Base-by-base conservation (phyloP, 2,888 invertebrate species). In the Oscheius sp. region DNA sequence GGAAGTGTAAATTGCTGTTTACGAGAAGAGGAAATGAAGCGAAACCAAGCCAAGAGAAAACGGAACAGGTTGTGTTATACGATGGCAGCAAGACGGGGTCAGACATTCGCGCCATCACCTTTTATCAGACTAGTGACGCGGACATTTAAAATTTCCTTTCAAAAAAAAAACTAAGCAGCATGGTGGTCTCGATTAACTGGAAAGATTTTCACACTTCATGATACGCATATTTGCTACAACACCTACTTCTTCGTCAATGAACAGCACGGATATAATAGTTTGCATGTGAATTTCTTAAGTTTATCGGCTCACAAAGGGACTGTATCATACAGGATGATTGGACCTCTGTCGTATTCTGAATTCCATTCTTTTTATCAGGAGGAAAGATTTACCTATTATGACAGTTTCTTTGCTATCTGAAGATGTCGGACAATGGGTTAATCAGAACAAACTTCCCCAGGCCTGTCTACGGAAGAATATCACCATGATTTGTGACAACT, bases 61-160 rank as follows among this genome's bases (percentile, higher is more conserved):
- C 32, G 37, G 60, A 63, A 63, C 63, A 63, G 63, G 63, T 63
- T 63, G 29, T 47, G 50, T 7, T 2, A 32, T 33, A 60, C 60
- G 32, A 35, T 60, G 60, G 60, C 60, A 60, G 33, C 13, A 13
- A 9, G 50, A 50, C 50, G 7, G 60, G 37, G n/a, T n/a, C 32
- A 60, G 11, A 13, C 37, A n/a, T 10, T 35, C 13, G 2, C n/a
- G 7, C n/a, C 10, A 11, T 60, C 60, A 60, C 7, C 32, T 10
- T 13, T 21, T 5, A 21, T 53, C n/a, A 29, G n/a, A 29, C n/a
- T n/a, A 53, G n/a, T 11, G 13, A 50, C 50, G 10, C 50, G 50
- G 9, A 53, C 29, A 53, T 11, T 5, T 21, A 53, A 53, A 5
- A 5, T 5, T 53, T 53, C n/a, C 53, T 29, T 9, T 5, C 29